Conservation (phyloP, 2,888 invertebrate genomes). For the Zygogramma bicolorata region DNA sequence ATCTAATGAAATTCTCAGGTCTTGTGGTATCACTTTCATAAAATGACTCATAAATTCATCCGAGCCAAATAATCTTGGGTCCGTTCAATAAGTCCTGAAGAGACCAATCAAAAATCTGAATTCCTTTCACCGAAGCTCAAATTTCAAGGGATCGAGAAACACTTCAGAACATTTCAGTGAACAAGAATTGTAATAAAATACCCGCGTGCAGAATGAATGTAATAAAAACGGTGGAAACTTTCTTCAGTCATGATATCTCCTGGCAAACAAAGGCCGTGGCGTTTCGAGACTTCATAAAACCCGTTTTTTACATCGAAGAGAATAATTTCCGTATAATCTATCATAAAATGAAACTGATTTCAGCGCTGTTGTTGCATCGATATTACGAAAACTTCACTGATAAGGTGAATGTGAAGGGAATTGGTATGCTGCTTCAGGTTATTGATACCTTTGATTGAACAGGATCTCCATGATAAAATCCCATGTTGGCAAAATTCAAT, state of each 20-base stretch:
- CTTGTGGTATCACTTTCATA: no score
- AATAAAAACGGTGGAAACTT: background rate
- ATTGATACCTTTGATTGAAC: no score
- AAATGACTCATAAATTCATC: no score
- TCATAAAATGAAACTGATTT: background rate
- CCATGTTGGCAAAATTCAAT: no score
- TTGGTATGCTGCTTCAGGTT: background rate
- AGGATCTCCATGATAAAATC: no score
- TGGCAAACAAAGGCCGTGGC: background rate
- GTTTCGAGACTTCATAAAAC: background rate
- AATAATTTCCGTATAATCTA: background rate
- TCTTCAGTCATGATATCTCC: background rate
- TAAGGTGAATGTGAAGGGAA: background rate
- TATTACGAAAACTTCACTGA: background rate
- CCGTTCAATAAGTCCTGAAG: no score
- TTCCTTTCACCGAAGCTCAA: no score
- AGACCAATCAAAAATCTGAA: no score
- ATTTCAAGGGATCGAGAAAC: background rate
- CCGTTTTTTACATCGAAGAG: background rate
- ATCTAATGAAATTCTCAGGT: no score
- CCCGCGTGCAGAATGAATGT: background rate
- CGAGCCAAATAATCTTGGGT: no score
- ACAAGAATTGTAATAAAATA: background rate
- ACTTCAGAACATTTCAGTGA: background rate
- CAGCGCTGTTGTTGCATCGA: background rate